Conservation (phyloP, 2,797 vertebrate species). For the Poecile montanus region DNA sequence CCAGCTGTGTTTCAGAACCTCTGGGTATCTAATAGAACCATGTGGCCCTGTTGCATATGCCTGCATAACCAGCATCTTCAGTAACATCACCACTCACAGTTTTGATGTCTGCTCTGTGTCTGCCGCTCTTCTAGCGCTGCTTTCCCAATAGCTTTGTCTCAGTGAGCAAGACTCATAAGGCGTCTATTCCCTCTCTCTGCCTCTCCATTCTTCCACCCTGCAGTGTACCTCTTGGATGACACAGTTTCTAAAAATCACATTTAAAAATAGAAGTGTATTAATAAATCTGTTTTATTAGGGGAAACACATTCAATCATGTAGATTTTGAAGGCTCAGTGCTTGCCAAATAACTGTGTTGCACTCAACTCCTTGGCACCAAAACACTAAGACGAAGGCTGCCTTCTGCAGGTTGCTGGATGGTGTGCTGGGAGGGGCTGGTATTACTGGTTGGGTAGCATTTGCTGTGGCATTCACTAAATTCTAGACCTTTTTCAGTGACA, state of each 20-base stretch:
- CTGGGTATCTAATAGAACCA: background rate
- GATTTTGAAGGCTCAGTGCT: background rate
- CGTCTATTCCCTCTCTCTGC: background rate
- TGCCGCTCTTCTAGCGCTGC: background rate
- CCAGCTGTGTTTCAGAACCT: background rate
- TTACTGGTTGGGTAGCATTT: background rate
- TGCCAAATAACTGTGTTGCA: slow-evolving; percentile 16
- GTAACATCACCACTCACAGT: background rate
- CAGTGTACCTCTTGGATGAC: slow-evolving; percentile 7
- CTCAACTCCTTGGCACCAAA: background rate
- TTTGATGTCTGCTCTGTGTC: background rate
- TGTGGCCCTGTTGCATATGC: background rate
- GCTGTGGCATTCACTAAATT: background rate
- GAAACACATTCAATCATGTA: slow-evolving; percentile 23
- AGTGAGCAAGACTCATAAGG: background rate
- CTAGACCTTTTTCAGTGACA: background rate
- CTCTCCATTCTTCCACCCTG: background rate
- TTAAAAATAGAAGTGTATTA: slow-evolving; percentile 38
- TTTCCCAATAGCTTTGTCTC: background rate
- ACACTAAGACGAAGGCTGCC: background rate
- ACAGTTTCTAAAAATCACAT: slow-evolving; percentile 28
- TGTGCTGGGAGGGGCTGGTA: background rate
- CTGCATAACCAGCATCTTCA: background rate
- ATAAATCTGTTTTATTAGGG: slow-evolving; percentile 45
- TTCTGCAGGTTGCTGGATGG: background rate